Evolutionary conservation across 1,140 invertebrate species (phyloP).

Genomic region (Centruroides sculpturatus): DNA sequence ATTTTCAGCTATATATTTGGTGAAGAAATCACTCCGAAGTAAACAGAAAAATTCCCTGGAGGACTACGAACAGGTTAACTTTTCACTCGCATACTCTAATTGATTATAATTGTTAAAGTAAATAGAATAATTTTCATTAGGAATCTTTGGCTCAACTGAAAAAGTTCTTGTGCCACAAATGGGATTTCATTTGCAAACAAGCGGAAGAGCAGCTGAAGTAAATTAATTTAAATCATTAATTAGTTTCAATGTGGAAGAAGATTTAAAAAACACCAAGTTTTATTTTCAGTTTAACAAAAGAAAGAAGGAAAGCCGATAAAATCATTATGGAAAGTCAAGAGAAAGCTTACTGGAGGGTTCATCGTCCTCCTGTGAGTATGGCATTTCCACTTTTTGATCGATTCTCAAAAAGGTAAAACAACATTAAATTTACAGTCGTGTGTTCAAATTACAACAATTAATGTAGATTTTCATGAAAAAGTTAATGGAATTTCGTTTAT

Average conservation of each 20-base stretch:
- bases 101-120: neutral
- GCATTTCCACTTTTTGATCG: no score
- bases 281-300: slow-evolving; percentile 52
- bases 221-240: neutral
- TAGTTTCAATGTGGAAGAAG: neutral
- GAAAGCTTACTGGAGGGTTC: slow-evolving; percentile 87
- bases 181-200: slow-evolving; percentile 86
- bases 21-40: slow-evolving; percentile 75
- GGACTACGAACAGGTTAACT: slow-evolving; percentile 62
- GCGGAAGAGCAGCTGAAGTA: slow-evolving; percentile 70
- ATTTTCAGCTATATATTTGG: slow-evolving; percentile 64
- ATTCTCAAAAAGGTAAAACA: no score
- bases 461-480: no score
- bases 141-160: slow-evolving; percentile 69
- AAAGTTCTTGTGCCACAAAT: slow-evolving; percentile 79
- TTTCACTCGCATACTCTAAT: neutral
- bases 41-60: slow-evolving; percentile 90
- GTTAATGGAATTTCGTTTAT: no score
- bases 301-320: slow-evolving; percentile 87
- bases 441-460: no score
- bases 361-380: slow-evolving; percentile 51
- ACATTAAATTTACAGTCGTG: no score
- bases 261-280: neutral
- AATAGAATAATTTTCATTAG: slow-evolving; percentile 26
- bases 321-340: slow-evolving; percentile 90